Base-by-base conservation (phyloP, 2,888 invertebrate genomes). In the Drosophila infuscata region DNA sequence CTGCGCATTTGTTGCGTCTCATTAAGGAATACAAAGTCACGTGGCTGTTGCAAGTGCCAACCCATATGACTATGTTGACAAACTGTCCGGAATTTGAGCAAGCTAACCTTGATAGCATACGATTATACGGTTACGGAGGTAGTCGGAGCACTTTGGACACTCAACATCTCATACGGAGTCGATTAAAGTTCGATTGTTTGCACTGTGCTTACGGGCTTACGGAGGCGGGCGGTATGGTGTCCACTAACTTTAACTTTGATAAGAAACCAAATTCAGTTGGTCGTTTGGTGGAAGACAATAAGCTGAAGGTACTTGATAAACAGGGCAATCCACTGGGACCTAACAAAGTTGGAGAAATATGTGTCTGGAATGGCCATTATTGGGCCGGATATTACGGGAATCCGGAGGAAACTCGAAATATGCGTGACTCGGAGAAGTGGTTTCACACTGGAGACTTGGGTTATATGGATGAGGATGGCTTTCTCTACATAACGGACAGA, bases 331-430 rank as follows among this genome's bases (percentile, higher is more conserved):
- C 71, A 0, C 69, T 92, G 5, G 88, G 88, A 3, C 79, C 88
- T 1, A 82, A 85, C 11, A 78, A 91, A 52, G 36, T 77, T 8
- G 93, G 93, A 1, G 92, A 93, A 58, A 79, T 93, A 30, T 78
- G 85, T 30, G 69, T 85, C 2, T 62, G 74, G 6, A 82, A 58
- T 2, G 72, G 74, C 3, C 76, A 79, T 41, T 43, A 74, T 6
- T 92, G 92, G 91, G 74, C 75, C 25, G 93, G 93, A 8, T 93
- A 93, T 53, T 92, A 89, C 46, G 84, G 81, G 5, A 91, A 92
- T 60, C 78, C 74, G 0, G 71, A 77, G 12, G 91, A 89, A 35
- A 76, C 91, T 0, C 67, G 70, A 1, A 67, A 75, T 2, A 77
- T 87, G 0, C 77, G 81, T 0, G 92, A 92, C 53, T 63, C 66